phyloP scores from a whole-genome alignment of 2,888 invertebrate species.

The Alitta virens region DNA sequence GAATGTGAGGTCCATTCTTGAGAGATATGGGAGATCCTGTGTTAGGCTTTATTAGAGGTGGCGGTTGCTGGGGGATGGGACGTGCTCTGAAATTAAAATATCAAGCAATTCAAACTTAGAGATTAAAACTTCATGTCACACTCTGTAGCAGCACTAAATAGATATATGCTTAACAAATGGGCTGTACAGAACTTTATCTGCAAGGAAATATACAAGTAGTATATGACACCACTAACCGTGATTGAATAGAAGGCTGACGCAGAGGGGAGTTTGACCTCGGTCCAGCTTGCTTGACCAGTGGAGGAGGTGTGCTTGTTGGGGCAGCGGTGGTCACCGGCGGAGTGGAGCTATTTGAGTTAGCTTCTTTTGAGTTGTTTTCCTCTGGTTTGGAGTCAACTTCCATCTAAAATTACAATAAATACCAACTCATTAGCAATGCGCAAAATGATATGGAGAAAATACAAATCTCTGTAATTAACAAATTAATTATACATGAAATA shows the following conservation, averaged over 20 bases:
- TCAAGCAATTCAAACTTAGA: neutral
- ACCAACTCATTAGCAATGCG: no score
- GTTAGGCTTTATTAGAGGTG: constrained; percentile 1
- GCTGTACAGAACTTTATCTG: neutral
- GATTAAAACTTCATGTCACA: no score
- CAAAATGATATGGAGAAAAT: no score
- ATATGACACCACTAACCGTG: no score
- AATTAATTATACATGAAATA: no score
- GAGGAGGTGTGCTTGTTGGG: neutral
- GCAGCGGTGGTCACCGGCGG: neutral
- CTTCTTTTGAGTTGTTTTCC: neutral
- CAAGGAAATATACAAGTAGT: neutral
- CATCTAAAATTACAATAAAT: neutral
- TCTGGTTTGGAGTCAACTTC: neutral
- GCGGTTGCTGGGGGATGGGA: neutral
- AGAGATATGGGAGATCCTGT: neutral
- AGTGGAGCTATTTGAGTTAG: neutral
- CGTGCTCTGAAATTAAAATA: neutral
- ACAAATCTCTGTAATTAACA: no score
- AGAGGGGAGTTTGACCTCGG: neutral
- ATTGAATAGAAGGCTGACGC: neutral
- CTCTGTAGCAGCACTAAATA: no score
- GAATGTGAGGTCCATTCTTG: neutral
- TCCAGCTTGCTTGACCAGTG: neutral
- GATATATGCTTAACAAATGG: no score